Conservation (phyloP, 2,113 vertebrate species). For the human region GRCh38 chr17:15636501-15637000, state of each 20-base stretch:
- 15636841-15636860: neutral
- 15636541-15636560: neutral
- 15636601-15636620: neutral
- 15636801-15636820: neutral
- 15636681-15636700: neutral
- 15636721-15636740: neutral
- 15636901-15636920: neutral
- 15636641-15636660: neutral
- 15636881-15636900: neutral
- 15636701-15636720: neutral
- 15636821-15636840: neutral
- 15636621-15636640: neutral
- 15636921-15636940: neutral
- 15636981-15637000: neutral
- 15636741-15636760: neutral
- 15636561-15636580: neutral
- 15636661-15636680: neutral
- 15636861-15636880: neutral
- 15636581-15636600: neutral
- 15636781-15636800: neutral
- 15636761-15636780: neutral
- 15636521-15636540: neutral
- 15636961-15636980: neutral
- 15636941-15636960: neutral
- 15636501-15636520: neutral